phyloP scores from a whole-genome alignment of 2,888 invertebrate species.

The Lymantria dispar region DNA sequence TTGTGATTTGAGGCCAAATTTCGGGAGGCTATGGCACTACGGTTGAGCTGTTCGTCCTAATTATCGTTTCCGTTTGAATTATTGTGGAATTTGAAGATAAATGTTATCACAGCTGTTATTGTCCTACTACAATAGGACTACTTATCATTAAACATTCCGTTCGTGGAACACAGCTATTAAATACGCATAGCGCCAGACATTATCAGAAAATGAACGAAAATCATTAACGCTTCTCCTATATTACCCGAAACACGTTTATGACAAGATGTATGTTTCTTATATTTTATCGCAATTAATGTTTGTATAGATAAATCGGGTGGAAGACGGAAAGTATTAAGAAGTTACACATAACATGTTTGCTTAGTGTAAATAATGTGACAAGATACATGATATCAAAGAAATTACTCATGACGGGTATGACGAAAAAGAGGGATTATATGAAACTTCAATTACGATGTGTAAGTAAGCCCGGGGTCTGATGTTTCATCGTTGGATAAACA shows the following conservation, averaged over 20 bases:
- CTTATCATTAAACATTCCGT: neutral
- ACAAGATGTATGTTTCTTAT: no score
- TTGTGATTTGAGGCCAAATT: conserved; percentile 45
- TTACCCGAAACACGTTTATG: no score
- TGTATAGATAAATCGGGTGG: neutral
- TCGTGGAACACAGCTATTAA: neutral
- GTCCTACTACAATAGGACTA: neutral
- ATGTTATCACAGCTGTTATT: neutral
- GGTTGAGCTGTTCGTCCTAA: conserved; percentile 14
- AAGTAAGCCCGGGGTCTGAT: no score
- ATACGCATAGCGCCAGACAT: neutral
- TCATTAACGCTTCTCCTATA: neutral
- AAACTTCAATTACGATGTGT: no score
- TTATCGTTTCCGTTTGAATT: conserved; percentile 8
- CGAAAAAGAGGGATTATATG: neutral
- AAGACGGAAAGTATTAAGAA: neutral
- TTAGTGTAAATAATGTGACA: conserved; percentile 3
- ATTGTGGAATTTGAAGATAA: neutral
- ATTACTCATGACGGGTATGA: neutral
- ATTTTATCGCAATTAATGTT: no score
- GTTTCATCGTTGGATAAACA: no score
- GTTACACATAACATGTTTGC: neutral
- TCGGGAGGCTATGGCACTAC: conserved; percentile 7
- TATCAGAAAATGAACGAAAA: neutral
- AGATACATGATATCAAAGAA: conserved; percentile 1